Conservation (phyloP, 2,888 invertebrate genomes). For the Tetragonula carbonaria region DNA sequence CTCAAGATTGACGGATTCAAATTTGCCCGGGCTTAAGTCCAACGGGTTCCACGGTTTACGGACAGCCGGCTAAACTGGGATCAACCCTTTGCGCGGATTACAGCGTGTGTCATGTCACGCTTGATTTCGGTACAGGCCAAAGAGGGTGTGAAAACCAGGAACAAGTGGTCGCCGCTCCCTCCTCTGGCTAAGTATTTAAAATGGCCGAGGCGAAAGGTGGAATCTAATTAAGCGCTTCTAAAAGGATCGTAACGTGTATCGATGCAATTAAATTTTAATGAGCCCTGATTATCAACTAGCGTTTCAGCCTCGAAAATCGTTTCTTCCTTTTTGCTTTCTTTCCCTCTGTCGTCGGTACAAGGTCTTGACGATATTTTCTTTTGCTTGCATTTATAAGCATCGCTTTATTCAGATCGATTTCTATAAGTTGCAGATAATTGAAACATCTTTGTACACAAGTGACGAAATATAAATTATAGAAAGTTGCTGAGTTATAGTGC, state of each 20-base stretch:
- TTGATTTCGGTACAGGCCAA: conserved; percentile 69
- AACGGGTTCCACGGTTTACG: conserved; percentile 62
- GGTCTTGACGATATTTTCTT: neutral
- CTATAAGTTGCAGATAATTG: too few species aligned
- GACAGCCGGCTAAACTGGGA: conserved; percentile 80
- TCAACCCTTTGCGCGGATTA: conserved; percentile 83
- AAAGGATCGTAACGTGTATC: conserved; percentile 10
- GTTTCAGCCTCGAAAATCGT: neutral
- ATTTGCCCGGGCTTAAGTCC: conserved; percentile 71
- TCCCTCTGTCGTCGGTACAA: neutral
- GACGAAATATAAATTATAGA: too few species aligned
- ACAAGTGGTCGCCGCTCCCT: conserved; percentile 51
- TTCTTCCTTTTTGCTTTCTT: neutral
- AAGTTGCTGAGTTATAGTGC: too few species aligned
- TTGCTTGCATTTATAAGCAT: too few species aligned
- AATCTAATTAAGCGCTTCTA: neutral
- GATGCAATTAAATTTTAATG: conserved; percentile 29
- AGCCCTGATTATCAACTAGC: neutral
- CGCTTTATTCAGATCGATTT: too few species aligned
- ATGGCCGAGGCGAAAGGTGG: neutral
- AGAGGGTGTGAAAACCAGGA: conserved; percentile 65
- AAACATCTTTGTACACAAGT: too few species aligned
- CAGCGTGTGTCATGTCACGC: conserved; percentile 79
- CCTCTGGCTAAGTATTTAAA: conserved; percentile 26
- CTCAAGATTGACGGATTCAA: conserved; percentile 74